A percentile compares a stretch with the other conserved stretches of the same genome.
phyloP scores from a whole-genome alignment of 2,113 vertebrate genomes.

The Labeo catla region DNA sequence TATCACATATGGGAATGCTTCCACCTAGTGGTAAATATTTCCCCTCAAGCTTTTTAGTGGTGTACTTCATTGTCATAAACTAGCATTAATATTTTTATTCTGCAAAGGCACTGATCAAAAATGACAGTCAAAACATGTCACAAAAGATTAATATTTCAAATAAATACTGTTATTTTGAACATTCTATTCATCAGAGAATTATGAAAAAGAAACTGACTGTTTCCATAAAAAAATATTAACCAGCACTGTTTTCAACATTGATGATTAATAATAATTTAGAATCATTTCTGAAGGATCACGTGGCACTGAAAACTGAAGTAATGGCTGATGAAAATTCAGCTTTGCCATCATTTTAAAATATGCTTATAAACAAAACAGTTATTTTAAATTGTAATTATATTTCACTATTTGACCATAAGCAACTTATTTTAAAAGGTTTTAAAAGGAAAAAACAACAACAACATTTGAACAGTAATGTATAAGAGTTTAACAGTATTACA shows the following conservation, averaged over 20 bases:
- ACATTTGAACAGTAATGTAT: no score
- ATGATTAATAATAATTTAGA: not conserved
- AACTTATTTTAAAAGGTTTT: not conserved
- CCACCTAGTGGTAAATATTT: conserved; percentile 46
- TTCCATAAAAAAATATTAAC: not conserved
- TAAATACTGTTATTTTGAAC: not conserved
- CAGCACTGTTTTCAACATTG: not conserved
- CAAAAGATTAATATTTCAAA: not conserved
- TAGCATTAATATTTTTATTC: not conserved
- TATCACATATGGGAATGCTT: conserved; percentile 5
- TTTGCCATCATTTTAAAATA: not conserved
- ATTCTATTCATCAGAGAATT: not conserved
- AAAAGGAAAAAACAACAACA: no score
- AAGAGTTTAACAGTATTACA: no score
- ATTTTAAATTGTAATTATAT: not conserved
- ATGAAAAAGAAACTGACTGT: not conserved
- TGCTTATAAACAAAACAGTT: not conserved
- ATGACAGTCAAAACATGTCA: not conserved
- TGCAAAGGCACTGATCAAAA: not conserved
- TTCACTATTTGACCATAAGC: not conserved
- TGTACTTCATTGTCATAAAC: not conserved
- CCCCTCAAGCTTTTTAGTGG: not conserved
- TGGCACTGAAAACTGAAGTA: not conserved
- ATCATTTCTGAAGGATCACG: not conserved
- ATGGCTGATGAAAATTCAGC: not conserved